These are phyloP conservation scores for Belgica antarctica DNA, from an alignment of 2,888 invertebrate genomes.

Conservation along the genomic window DNA sequence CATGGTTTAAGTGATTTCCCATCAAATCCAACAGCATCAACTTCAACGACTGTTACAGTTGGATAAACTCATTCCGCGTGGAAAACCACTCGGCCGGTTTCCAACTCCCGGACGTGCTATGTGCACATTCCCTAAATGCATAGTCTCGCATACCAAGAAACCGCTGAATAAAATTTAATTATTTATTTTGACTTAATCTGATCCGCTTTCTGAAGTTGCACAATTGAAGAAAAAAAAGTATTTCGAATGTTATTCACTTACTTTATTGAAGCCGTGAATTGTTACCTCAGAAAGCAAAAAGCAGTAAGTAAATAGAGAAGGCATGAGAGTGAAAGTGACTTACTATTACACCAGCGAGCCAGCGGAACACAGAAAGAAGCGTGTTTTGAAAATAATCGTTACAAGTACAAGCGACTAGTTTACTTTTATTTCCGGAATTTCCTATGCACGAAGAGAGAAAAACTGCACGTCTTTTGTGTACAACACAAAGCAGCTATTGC, in stretches of 20 bases:
- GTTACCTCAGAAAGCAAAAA: not conserved
- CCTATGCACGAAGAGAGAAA: constrained; percentile 12
- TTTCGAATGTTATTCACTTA: not conserved
- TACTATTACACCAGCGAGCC: constrained; percentile 15
- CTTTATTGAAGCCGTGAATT: not conserved
- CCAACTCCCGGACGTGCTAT: too few species aligned
- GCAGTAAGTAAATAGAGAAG: not conserved
- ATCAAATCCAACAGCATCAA: too few species aligned
- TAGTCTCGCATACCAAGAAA: too few species aligned
- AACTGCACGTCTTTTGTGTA: constrained; percentile 24
- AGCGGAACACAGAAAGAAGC: not conserved
- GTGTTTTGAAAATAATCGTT: constrained; percentile 22
- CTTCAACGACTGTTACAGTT: too few species aligned
- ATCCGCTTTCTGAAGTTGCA: constrained; percentile 41
- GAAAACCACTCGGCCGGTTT: too few species aligned
- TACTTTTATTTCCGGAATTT: constrained; percentile 42
- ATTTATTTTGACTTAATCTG: too few species aligned
- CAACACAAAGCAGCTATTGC: constrained; percentile 20
- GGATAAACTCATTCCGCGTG: too few species aligned
- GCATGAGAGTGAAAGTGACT: constrained; percentile 40
- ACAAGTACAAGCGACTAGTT: constrained; percentile 37
- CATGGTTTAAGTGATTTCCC: too few species aligned
- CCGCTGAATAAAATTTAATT: too few species aligned
- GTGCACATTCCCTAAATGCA: too few species aligned
- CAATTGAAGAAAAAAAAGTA: constrained; percentile 33